Conservation (phyloP, 2,888 invertebrate species). For the Sepioteuthis lessoniana region DNA sequence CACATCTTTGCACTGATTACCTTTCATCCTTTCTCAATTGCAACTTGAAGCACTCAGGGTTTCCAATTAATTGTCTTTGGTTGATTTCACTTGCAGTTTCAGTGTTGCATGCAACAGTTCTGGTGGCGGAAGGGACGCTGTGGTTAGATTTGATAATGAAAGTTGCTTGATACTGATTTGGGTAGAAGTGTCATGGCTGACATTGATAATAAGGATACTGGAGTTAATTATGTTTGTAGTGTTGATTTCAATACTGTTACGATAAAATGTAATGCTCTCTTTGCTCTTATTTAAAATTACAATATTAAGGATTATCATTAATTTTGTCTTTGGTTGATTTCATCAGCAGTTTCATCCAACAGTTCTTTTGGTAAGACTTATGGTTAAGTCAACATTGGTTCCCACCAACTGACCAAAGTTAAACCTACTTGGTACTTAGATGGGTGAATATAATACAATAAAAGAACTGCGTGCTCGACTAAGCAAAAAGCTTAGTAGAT, state of each 20-base stretch:
- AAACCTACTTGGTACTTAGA: too few relatives aligned
- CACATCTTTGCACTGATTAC: not conserved
- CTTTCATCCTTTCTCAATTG: not conserved
- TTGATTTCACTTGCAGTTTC: not conserved
- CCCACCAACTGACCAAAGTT: too few relatives aligned
- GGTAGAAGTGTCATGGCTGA: not conserved
- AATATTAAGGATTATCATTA: not conserved
- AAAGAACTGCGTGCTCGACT: too few relatives aligned
- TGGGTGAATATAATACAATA: too few relatives aligned
- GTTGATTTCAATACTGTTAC: not conserved
- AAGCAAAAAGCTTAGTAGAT: too few relatives aligned
- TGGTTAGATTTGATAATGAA: not conserved
- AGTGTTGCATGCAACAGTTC: not conserved
- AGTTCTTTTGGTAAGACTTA: too few relatives aligned
- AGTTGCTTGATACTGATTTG: not conserved
- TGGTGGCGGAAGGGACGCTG: not conserved
- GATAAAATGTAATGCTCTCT: not conserved
- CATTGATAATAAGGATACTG: not conserved
- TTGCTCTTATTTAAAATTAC: not conserved
- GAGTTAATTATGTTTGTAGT: not conserved
- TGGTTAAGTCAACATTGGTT: too few relatives aligned
- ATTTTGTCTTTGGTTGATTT: too few relatives aligned
- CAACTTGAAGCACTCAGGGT: not conserved
- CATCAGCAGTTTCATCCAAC: too few relatives aligned
- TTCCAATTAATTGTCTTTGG: constrained; percentile 12